phyloP scores from a whole-genome alignment of 2,888 invertebrate species.

The Didymodactylos carnosus region DNA sequence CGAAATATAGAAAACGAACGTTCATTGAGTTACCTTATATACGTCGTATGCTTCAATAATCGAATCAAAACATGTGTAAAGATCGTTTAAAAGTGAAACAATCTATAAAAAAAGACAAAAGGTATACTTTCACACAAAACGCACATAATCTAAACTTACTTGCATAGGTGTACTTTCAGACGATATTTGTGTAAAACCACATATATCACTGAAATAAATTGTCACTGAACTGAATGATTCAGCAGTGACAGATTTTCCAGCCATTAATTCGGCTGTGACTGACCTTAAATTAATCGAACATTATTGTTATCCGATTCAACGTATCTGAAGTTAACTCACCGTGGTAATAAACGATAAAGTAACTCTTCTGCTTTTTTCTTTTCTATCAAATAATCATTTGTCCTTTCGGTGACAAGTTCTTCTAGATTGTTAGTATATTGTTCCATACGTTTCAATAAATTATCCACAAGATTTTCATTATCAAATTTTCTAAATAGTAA shows the following conservation, averaged over 20 bases:
- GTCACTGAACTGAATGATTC: slow-evolving; percentile 77
- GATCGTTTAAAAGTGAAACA: slow-evolving; percentile 81
- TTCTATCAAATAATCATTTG: slow-evolving; percentile 75
- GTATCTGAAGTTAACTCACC: slow-evolving; percentile 18
- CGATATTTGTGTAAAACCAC: slow-evolving; percentile 75
- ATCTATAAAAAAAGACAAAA: slow-evolving; percentile 41
- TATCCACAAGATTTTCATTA: slow-evolving; percentile 67
- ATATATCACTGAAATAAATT: slow-evolving; percentile 83
- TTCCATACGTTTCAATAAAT: slow-evolving; percentile 82
- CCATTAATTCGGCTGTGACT: slow-evolving; percentile 75
- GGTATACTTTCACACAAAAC: slow-evolving; percentile 20
- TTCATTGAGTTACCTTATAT: too few relatives aligned
- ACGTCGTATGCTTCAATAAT: slow-evolving; percentile 66
- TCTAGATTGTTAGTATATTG: slow-evolving; percentile 97
- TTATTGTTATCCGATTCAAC: too few relatives aligned
- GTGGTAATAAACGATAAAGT: slow-evolving; percentile 38
- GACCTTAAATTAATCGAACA: too few relatives aligned
- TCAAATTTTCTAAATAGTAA: slow-evolving; percentile 48
- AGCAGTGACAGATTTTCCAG: slow-evolving; percentile 67
- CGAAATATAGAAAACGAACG: too few relatives aligned
- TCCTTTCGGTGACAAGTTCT: slow-evolving; percentile 68
- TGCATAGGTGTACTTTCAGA: slow-evolving; percentile 55
- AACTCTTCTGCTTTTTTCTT: slow-evolving; percentile 87
- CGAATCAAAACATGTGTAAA: slow-evolving; percentile 89
- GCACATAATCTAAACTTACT: slow-evolving; percentile 16